A percentile compares a stretch with the other conserved stretches of the same genome.
Evolutionary conservation across 2,113 vertebrate species (phyloP).

Genomic region (Puffinus mauretanicus): DNA sequence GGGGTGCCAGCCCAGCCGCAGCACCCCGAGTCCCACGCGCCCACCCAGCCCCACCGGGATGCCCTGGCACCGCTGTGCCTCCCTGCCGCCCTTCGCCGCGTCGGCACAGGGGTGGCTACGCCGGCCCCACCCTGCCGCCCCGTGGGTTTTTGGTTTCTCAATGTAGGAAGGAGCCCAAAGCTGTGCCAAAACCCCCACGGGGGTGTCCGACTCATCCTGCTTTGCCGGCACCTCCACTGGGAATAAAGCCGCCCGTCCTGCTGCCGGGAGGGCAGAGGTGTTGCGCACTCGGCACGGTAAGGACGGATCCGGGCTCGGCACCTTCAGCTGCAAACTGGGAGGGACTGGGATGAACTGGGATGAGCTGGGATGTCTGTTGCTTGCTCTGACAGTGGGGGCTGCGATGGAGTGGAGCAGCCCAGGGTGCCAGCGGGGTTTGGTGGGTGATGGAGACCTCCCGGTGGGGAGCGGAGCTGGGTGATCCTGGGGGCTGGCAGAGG

Average conservation of each 20-base stretch:
- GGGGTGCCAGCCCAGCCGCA: neutral
- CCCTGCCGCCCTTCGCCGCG: fast-evolving
- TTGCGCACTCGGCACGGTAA: neutral
- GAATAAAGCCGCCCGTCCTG: constrained; percentile 25
- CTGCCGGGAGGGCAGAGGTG: neutral
- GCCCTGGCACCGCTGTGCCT: fast-evolving
- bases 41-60: neutral
- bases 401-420: neutral
- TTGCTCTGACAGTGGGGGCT: neutral
- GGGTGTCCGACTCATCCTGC: constrained; percentile 61
- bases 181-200: constrained; percentile 11
- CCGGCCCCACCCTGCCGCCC: neutral
- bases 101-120: neutral
- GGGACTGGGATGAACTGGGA: neutral
- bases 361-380: fast-evolving
- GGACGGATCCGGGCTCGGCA: neutral
- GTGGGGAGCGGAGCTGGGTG: fast-evolving
- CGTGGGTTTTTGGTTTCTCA: constrained; percentile 42
- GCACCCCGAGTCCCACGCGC: fast-evolving
- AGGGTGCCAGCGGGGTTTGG: fast-evolving
- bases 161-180: constrained; percentile 11
- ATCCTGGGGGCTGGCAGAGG: neutral
- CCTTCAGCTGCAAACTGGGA: fast-evolving
- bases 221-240: neutral
- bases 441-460: fast-evolving